Conservation (phyloP, 1,140 invertebrate species). For the Mya arenaria region DNA sequence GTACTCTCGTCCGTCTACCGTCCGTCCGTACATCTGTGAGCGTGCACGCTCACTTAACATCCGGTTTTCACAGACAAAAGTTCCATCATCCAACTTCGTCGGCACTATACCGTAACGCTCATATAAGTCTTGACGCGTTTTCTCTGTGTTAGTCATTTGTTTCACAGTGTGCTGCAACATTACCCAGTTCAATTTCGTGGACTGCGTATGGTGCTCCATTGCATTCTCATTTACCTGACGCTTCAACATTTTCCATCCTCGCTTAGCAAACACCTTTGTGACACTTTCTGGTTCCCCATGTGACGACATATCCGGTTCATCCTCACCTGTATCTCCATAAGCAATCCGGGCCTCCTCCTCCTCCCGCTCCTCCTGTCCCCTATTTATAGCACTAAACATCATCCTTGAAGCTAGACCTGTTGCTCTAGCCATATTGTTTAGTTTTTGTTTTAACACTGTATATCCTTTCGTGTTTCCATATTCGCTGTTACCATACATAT, state of each 20-base stretch:
- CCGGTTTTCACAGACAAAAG: slow-evolving; percentile 53
- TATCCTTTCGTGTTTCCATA: slow-evolving; percentile 47
- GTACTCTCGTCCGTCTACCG: background rate
- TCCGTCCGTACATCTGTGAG: background rate
- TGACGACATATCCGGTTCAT: background rate
- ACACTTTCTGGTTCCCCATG: background rate
- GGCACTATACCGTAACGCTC: slow-evolving; percentile 67
- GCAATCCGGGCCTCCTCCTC: slow-evolving; percentile 6
- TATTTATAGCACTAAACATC: background rate
- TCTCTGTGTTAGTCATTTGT: slow-evolving; percentile 52
- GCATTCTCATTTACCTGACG: slow-evolving; percentile 53
- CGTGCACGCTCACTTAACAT: slow-evolving; percentile 65
- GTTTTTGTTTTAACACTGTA: slow-evolving; percentile 6
- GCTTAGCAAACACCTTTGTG: slow-evolving; percentile 50
- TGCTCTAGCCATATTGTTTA: slow-evolving; percentile 21
- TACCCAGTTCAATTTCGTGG: slow-evolving; percentile 53
- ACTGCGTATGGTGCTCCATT: slow-evolving; percentile 31
- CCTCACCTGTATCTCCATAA: background rate
- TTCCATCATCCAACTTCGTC: slow-evolving; percentile 50
- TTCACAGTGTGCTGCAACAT: slow-evolving; percentile 57
- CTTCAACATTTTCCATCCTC: slow-evolving; percentile 61
- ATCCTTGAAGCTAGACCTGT: slow-evolving; percentile 30
- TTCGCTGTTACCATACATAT: slow-evolving; percentile 61
- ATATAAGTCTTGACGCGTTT: slow-evolving; percentile 65
- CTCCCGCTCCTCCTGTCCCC: background rate